A percentile compares a stretch with the other conserved stretches of the same genome.
Evolutionary conservation across 2,113 vertebrate species (phyloP).

Genomic region (Phylloscopus trochiloides): DNA sequence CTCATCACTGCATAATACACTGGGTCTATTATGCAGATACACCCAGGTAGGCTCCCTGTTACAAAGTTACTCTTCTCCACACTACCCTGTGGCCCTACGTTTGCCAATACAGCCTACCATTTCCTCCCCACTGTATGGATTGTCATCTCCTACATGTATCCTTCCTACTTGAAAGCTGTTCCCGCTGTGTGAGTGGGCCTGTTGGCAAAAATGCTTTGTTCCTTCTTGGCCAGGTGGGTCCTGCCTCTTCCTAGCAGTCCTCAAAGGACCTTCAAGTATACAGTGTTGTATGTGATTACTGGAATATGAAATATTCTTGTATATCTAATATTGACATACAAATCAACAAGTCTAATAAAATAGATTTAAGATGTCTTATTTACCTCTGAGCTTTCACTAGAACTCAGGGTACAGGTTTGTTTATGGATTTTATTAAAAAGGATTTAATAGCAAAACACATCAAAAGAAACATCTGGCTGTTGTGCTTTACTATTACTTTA

Average conservation of each 20-base stretch:
- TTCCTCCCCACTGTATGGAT: background rate
- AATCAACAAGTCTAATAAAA: background rate
- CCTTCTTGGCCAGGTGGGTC: background rate
- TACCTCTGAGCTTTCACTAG: background rate
- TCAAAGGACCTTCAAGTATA: background rate
- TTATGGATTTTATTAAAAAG: background rate
- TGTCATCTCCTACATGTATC: background rate
- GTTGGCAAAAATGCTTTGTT: background rate
- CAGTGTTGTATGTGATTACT: background rate
- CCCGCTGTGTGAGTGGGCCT: fast-evolving
- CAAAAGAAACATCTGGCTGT: background rate
- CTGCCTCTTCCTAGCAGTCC: background rate
- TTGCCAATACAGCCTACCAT: background rate
- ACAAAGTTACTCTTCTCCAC: background rate
- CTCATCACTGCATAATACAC: background rate
- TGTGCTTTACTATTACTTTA: background rate
- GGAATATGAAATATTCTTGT: background rate
- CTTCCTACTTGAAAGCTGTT: background rate
- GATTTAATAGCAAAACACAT: background rate
- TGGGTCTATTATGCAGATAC: background rate
- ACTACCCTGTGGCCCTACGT: too few species aligned
- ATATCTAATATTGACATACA: background rate
- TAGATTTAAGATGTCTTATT: background rate
- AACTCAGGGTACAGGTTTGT: background rate
- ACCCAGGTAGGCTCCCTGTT: background rate